A percentile compares a stretch with the other conserved stretches of the same genome.
Conservation (phyloP, 53 echinoderm and acorn worm genomes). For the Temnopleurus reevesii region DNA sequence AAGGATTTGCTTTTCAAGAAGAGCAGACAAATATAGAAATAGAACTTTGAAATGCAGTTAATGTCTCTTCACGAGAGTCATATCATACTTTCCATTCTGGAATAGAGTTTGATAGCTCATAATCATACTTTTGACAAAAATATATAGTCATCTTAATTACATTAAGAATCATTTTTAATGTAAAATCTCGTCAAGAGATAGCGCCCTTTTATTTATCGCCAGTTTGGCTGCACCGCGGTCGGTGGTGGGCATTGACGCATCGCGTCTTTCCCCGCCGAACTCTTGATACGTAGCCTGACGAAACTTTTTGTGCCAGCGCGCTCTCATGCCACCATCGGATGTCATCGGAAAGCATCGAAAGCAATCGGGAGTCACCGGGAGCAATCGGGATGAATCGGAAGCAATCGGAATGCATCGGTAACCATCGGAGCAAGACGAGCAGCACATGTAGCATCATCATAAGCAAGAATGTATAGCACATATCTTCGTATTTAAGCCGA, state of each 20-base stretch:
- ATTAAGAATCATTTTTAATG: neutral
- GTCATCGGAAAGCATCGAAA: too few relatives aligned
- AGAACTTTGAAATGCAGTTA: neutral
- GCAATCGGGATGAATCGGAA: neutral
- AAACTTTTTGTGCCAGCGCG: too few relatives aligned
- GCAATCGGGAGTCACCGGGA: neutral
- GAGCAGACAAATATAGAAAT: neutral
- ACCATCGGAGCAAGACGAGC: neutral
- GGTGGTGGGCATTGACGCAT: neutral
- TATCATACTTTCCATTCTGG: neutral
- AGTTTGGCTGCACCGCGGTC: neutral
- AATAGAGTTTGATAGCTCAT: neutral
- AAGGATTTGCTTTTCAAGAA: neutral
- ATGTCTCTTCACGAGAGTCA: neutral
- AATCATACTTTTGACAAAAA: neutral
- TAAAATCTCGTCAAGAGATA: neutral
- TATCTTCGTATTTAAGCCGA: neutral
- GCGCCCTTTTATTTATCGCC: neutral
- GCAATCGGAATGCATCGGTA: neutral
- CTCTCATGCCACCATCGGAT: too few relatives aligned
- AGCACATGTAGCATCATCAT: conserved; percentile 2
- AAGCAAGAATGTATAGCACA: conserved; percentile 35
- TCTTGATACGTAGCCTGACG: neutral
- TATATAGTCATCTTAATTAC: conserved; percentile 2
- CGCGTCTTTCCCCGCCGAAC: neutral